phyloP scores from a whole-genome alignment of 2,888 invertebrate genomes.

The Melitaea athalia region DNA sequence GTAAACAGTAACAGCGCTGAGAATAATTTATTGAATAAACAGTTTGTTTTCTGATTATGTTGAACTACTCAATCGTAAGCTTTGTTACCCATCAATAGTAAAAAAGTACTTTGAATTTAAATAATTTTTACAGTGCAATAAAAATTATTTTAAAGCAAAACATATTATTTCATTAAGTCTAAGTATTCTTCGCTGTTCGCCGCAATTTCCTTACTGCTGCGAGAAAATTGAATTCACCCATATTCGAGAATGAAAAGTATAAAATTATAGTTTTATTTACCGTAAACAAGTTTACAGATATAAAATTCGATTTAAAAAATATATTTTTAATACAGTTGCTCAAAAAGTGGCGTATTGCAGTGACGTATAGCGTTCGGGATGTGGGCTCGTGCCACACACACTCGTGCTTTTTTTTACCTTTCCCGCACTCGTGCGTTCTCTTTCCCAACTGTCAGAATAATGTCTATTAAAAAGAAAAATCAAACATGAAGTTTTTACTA shows the following conservation, averaged over 20 bases:
- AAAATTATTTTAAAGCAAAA: conserved; percentile 23
- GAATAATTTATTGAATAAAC: not conserved
- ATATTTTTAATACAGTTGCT: no score
- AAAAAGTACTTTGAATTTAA: not conserved
- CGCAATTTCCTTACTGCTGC: conserved; percentile 34
- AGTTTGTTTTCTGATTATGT: not conserved
- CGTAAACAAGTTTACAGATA: conserved; percentile 10
- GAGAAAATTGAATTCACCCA: conserved; percentile 37
- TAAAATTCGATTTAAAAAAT: no score
- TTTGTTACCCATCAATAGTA: not conserved
- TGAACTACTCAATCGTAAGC: not conserved
- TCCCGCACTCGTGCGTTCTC: no score
- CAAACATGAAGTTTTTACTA: no score
- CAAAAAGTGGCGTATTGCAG: no score
- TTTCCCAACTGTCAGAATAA: no score
- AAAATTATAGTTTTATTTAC: conserved; percentile 21
- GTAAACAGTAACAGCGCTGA: no score
- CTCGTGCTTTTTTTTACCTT: no score
- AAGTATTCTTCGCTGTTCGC: conserved; percentile 19
- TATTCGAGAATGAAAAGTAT: conserved; percentile 30
- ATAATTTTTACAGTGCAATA: conserved; percentile 8
- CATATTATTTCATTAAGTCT: conserved; percentile 27
- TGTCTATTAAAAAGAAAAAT: no score
- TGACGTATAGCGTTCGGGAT: no score
- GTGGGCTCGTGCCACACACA: no score